Base-by-base conservation (phyloP, 2,888 invertebrate species). In the Drosophila vallismaia region DNA sequence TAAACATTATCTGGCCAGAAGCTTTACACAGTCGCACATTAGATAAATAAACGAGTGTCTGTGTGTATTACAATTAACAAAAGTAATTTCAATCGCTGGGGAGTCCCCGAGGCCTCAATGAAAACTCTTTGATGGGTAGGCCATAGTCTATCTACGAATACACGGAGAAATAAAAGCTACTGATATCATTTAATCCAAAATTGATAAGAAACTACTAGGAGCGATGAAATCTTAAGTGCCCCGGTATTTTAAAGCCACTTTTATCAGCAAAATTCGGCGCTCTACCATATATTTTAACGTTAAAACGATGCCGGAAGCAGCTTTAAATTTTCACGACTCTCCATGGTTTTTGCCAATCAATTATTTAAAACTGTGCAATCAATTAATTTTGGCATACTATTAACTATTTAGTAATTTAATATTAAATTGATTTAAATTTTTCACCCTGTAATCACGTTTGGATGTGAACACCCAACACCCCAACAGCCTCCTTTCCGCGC, bases 61-160 rank as follows among this genome's bases (percentile, higher is more conserved):
- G 56, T 56, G 71, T 74, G 70, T 80, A 77, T 70, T 70, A 72
- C 84, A 81, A 81, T 81, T 81, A 86, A 84, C 56, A 77, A 71
- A 76, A 74, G 71, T 86, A 84, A 81, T 86, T 84, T 74, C 70
- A 52, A 77, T 77, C 72, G 51, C 42, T 38, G 63, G 70, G 63
- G 63, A 66, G 33, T 45, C 54, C 63, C 70, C 54, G 63, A 24
- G 69, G 71, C 51, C 54, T 53, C 63, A 66, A 66, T 66, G 63
- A 53, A 66, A 64, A 53, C 64, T 66, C 45, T 64, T 64, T 69
- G 52, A 49, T 69, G 70, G 63, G 14, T 26, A 26, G 31, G 66
- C 63, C 63, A 45, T 44, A 71, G 64, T 36, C 44, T 7, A 31
- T 52, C 60, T 64, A 66, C 5, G 28, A 28, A 5, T 6, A 28